phyloP scores from a whole-genome alignment of 2,888 invertebrate species.

The Pseudoips prasinana region DNA sequence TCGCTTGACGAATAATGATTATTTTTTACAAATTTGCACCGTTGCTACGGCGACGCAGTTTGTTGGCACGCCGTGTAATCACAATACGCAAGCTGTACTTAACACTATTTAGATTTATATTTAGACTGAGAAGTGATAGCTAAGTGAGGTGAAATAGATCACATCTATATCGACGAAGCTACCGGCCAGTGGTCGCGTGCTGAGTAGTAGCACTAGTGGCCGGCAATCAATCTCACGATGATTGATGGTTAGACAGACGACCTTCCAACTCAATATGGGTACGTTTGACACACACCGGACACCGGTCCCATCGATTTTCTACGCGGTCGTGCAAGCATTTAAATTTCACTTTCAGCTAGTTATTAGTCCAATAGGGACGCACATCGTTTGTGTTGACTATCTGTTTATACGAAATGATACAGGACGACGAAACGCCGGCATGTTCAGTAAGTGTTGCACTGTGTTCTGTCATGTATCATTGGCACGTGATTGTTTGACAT shows the following conservation, averaged over 20 bases:
- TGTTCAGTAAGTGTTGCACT: conserved; percentile 51
- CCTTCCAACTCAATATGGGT: conserved; percentile 56
- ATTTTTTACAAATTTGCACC: conserved; percentile 52
- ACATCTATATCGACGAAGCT: conserved; percentile 21
- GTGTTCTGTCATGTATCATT: conserved; percentile 51
- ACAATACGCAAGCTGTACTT: conserved; percentile 22
- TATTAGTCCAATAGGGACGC: conserved; percentile 53
- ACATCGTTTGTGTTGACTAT: conserved; percentile 39
- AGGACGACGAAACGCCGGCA: conserved; percentile 35
- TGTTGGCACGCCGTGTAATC: conserved; percentile 47
- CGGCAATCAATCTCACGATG: conserved; percentile 45
- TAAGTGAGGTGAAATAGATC: conserved; percentile 11
- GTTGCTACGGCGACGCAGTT: conserved; percentile 58
- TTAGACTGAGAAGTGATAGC: conserved; percentile 17
- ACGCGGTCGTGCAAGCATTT: conserved; percentile 50
- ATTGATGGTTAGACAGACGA: conserved; percentile 54
- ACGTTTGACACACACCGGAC: conserved; percentile 56
- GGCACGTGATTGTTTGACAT: conserved; percentile 65
- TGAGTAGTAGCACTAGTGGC: conserved; percentile 17
- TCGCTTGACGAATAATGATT: conserved; percentile 47
- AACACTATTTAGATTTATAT: conserved; percentile 32
- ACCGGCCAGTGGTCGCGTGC: conserved; percentile 42
- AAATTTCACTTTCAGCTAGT: conserved; percentile 65
- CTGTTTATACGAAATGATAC: conserved; percentile 35
- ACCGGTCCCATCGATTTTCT: conserved; percentile 68